Evolutionary conservation across 2,113 vertebrate genomes (phyloP), one percentile per base, ranked within the genome.

Genomic region (Deroptyus accipitrinus): DNA sequence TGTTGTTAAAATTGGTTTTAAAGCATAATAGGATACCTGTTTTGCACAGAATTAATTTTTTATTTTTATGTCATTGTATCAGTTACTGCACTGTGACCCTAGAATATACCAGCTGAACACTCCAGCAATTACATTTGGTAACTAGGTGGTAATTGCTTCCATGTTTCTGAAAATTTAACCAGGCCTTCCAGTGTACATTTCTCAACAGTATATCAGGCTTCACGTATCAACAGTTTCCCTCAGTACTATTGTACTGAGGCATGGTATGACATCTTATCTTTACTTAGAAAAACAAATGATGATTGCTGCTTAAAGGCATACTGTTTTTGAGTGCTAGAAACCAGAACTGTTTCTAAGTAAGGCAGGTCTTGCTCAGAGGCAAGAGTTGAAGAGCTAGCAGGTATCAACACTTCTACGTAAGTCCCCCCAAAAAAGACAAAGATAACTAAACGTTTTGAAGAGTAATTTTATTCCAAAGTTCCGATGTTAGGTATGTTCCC

Each of bases 1-100:
- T 1, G 0, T 20, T 35, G 27, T 9, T 62, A 9, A 67, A 52
- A 68, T 0, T 3, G 0, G 35, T 37, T 30, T 30, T 8, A n/a
- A 42, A 44, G 17, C 5, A 33, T 13, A 24, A 2, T 0, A 13
- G 2, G 3, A 37, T 4, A 30, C 3, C 2, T 18, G 13, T 46
- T 62, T 6, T 7, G 11, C 17, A 82, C 0, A 30, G 2, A 27
- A 67, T 6, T 2, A 39, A 1, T 33, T 30, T 72, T 46, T 27
- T 23, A 31, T 35, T 90, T 59, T 55, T 15, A 25, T 6, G 6
- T 41, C 17, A 33, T 4, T 13, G 1, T 24, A 35, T 11, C 44
- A 54, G 31, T 39, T 42, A n/a, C 20, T 33, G 18, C 64, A 39
- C 22, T 28, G 79, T 17, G 25, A 64, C 62, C 48, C 33, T 6